Evolutionary conservation across 2,113 vertebrate genomes (phyloP).

Genomic region (Probosciger aterrimus): DNA sequence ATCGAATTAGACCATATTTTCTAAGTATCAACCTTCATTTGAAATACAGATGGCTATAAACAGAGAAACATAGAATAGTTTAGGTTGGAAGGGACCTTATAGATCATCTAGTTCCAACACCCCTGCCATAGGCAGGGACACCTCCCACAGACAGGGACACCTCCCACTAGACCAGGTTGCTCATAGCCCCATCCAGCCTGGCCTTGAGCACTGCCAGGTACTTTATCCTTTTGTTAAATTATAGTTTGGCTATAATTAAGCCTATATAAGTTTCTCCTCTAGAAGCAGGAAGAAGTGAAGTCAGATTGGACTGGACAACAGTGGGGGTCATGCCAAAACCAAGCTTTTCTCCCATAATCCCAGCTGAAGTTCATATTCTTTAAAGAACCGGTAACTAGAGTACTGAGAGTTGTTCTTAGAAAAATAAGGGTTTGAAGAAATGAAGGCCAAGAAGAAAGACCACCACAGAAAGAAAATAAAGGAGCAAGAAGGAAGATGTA

Average conservation of each 20-base stretch:
- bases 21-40: background rate
- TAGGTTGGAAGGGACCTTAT: background rate
- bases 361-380: background rate
- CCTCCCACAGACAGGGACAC: background rate
- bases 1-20: background rate
- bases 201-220: background rate
- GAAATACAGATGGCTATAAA: background rate
- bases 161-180: background rate
- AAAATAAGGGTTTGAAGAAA: background rate
- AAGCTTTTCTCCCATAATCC: background rate
- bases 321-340: background rate
- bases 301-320: background rate
- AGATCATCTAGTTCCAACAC: background rate
- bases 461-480: background rate
- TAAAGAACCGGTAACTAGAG: background rate
- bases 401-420: background rate
- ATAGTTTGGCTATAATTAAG: background rate
- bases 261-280: background rate
- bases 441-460: background rate
- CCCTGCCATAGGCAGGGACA: background rate
- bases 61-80: background rate
- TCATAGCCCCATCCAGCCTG: background rate
- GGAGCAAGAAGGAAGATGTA: background rate
- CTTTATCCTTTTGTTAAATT: background rate
- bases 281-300: background rate